Evolutionary conservation across 2,797 vertebrate species (phyloP), one percentile per base, ranked within the genome.

Genomic region (Morus bassanus): DNA sequence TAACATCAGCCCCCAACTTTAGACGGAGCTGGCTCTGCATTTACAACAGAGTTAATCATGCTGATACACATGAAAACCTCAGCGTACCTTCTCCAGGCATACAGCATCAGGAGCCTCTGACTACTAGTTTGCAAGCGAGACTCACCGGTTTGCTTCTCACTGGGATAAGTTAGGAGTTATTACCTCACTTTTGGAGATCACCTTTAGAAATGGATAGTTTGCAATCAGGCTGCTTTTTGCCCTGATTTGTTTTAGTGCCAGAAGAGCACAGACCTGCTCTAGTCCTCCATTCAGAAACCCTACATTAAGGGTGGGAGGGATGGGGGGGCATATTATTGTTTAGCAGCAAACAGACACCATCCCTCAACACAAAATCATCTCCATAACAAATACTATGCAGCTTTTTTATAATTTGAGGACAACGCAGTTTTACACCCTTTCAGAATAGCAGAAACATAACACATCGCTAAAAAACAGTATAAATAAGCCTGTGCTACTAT

Each of bases 231-330:
- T 11, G 11, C n/a, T 59, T 78, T 86, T 82, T 33, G 23, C 50
- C 57, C 37, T 10, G 41, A 48, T 73, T 81, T 41, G 41, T 56
- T 73, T 33, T 13, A 46, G 30, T 28, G 56, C 54, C 57, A n/a
- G 23, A 73, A 85, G 28, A 53, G 41, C 63, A 76, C 27, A 63
- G 85, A 74, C 13, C 33, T 73, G 51, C 22, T 76, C 37, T 5
- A 46, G 19, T 84, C 30, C 48, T 65, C 25, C 37, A 5, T 25
- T 51, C 54, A 33, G 39, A 89, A 59, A 56, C 18, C 16, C 35
- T 33, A 9, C 3, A 1, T 16, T 8, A 50, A 53, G 14, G 30
- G 13, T 6, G 18, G 60, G 23, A 13, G 45, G 1, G 2, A 23
- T 13, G 25, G n/a, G 4, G 22, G 7, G 23, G 3, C 31, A 15